phyloP scores from a whole-genome alignment of 2,113 vertebrate genomes.

The Cyprinodon tularosa region DNA sequence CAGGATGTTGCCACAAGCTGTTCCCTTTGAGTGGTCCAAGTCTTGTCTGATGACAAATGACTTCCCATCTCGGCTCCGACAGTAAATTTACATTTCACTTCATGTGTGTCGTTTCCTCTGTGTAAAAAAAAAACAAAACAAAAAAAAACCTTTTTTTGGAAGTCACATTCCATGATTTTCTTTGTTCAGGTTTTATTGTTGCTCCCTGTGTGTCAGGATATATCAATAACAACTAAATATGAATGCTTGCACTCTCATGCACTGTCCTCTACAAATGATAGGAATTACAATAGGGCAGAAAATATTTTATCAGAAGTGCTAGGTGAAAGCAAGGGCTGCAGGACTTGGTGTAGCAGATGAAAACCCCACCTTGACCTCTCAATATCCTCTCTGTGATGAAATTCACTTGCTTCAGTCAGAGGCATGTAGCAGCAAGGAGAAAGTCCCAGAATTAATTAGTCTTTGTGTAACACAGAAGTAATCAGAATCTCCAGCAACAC shows the following conservation, averaged over 20 bases:
- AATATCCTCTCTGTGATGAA: constrained; percentile 64
- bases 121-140: constrained; percentile 20
- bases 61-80: constrained; percentile 61
- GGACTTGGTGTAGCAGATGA: constrained; percentile 43
- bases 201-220: constrained; percentile 23
- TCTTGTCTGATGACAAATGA: constrained; percentile 65
- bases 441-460: constrained; percentile 75
- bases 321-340: constrained; percentile 29
- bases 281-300: constrained; percentile 37
- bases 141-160: constrained; percentile 16
- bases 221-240: constrained; percentile 30
- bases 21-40: constrained; percentile 63
- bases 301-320: constrained; percentile 44
- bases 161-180: constrained; percentile 5
- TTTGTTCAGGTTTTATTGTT: constrained; percentile 22
- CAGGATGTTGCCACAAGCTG: constrained; percentile 71
- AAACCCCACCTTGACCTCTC: constrained; percentile 65
- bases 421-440: constrained; percentile 60
- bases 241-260: constrained; percentile 34
- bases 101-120: constrained; percentile 43
- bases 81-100: constrained; percentile 64
- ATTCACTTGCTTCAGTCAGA: constrained; percentile 56
- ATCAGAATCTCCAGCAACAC: constrained; percentile 70
- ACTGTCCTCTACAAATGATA: constrained; percentile 38
- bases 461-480: constrained; percentile 71